Evolutionary conservation across 2,888 invertebrate genomes (phyloP), one percentile per base, ranked within the genome.

Genomic region (Drosophila mimica): DNA sequence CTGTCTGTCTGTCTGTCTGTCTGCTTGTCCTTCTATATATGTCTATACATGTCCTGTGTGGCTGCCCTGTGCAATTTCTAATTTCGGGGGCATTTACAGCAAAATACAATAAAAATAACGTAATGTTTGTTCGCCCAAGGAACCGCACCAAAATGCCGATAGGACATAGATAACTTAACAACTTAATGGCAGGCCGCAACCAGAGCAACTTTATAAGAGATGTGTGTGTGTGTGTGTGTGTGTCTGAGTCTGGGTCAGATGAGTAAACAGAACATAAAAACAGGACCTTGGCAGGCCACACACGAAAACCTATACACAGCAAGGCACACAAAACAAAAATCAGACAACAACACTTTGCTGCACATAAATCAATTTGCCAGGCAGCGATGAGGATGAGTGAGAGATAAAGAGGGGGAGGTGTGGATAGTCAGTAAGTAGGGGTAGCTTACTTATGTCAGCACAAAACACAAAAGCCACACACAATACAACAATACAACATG

Each of bases 141-240:
- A 66, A 71, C 88, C 84, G 70, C 88, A 87, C 73, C 74, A 60
- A 72, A 84, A 76, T 89, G 79, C 77, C 87, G 74, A 90, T 87
- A 81, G 74, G 63, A 74, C 90, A 76, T 64, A 81, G 87, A 89
- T 86, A 90, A 86, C 89, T 87, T 90, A 88, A 87, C 87, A 90
- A 90, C 90, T 87, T 87, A 88, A 90, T 87, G 89, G 89, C 78
- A 77, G 74, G 71, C 89, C 88, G 81, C 82, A 87, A 72, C 46
- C 67, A 70, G 76, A 79, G 73, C 73, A 87, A 79, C 70, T 76
- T 72, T 70, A 67, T 43, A 67, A 57, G 51, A 74, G 75, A 20
- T 56, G 25, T 15, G 4, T 46, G 6, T 8, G 25, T 4, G 25
- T 25, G 46, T n/a, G 13, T 6, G n/a, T 31, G 31, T 36, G 25